Evolutionary conservation across 2,113 vertebrate genomes (phyloP).

Genomic region (Arvicanthis niloticus): DNA sequence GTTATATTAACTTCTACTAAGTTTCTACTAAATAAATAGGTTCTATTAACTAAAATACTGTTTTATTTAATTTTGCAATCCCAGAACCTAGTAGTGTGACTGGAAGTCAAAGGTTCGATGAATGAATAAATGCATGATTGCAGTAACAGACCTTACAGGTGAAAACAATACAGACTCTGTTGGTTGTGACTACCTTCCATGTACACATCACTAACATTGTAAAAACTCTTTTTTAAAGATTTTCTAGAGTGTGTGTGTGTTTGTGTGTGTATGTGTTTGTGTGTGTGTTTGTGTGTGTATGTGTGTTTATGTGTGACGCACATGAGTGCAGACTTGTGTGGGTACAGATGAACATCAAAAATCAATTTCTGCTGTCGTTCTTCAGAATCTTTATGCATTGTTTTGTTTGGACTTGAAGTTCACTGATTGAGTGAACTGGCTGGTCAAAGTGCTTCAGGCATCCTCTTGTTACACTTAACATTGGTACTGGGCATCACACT

Average conservation of each 20-base stretch:
- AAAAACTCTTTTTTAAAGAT: background rate
- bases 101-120: background rate
- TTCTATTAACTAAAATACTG: background rate
- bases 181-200: background rate
- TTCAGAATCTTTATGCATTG: background rate
- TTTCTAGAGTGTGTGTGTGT: background rate
- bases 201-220: background rate
- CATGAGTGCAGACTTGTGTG: too few species aligned
- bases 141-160: background rate
- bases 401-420: background rate
- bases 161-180: background rate
- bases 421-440: too few species aligned
- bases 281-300: background rate
- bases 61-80: background rate
- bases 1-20: too few species aligned
- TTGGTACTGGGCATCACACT: background rate
- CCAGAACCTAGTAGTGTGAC: background rate
- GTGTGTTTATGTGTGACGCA: background rate
- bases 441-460: background rate
- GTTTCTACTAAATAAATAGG: too few species aligned
- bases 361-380: background rate
- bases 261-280: background rate
- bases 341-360: background rate
- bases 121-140: conserved; percentile 5
- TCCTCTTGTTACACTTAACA: background rate